Base-by-base conservation (phyloP, 37 sponge, comb jelly and placozoan genomes). In the Axinella damicornis region DNA sequence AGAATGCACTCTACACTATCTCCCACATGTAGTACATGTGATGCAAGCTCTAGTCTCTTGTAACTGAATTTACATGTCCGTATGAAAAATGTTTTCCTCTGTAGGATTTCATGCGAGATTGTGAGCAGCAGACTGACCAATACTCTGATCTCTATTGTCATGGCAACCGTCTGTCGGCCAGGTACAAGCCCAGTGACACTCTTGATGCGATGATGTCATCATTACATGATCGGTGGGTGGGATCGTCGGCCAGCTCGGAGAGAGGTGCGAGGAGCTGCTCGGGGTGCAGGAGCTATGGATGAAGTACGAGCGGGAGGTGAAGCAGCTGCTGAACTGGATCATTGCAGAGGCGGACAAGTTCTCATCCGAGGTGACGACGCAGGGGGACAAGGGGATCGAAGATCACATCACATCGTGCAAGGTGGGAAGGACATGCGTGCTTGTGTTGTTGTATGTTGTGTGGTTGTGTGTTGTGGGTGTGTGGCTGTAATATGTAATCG, bases 391-490 rank as follows among this genome's bases (percentile, higher is more conserved):
- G 28, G 92, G 92, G 25, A 71, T 92, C 12, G 83, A 70, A 25
- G 89, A 92, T 64, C 89, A 92, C 81, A 72, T 92, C 34, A 56
- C 67, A 30, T 60, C 86, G 0, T 92, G 92, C 78, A 73, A 84
- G 84, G 92, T 92, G 18, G 22, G 61, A 2, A 15, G n/a, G n/a
- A n/a, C n/a, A n/a, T n/a, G n/a, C n/a, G n/a, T n/a, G n/a, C n/a
- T n/a, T n/a, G n/a, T n/a, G n/a, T n/a, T n/a, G n/a, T n/a, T n/a
- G n/a, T n/a, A n/a, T n/a, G n/a, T n/a, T n/a, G n/a, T n/a, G n/a
- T n/a, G n/a, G n/a, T n/a, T n/a, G n/a, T n/a, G n/a, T n/a, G n/a
- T n/a, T n/a, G n/a, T n/a, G n/a, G n/a, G n/a, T n/a, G n/a, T n/a
- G n/a, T n/a, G n/a, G n/a, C n/a, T n/a, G n/a, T n/a, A n/a, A n/a